phyloP scores from a whole-genome alignment of 2,888 invertebrate species.

The Masnerella sp. region DNA sequence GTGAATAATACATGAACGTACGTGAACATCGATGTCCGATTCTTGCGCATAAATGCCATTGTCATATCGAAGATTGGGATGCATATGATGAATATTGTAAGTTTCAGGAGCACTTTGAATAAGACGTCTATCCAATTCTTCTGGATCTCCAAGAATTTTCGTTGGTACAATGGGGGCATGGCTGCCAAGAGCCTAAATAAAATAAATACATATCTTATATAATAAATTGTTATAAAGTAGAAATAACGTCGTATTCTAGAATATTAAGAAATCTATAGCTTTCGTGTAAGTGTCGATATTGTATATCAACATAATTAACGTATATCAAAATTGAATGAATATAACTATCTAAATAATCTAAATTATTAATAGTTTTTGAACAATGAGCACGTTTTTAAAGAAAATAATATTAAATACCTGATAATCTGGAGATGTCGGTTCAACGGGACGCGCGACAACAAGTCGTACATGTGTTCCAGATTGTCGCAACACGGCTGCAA shows the following conservation, averaged over 20 bases:
- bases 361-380: too few species aligned
- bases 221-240: too few species aligned
- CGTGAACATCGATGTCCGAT: slow-evolving; percentile 79
- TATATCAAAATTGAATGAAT: too few species aligned
- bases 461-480: slow-evolving; percentile 96
- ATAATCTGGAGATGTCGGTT: slow-evolving; percentile 88
- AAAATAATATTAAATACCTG: slow-evolving; percentile 77
- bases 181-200: slow-evolving; percentile 81
- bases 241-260: too few species aligned
- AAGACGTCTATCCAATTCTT: slow-evolving; percentile 90
- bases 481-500: slow-evolving; percentile 95
- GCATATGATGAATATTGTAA: slow-evolving; percentile 75
- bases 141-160: slow-evolving; percentile 91
- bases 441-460: slow-evolving; percentile 94
- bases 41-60: slow-evolving; percentile 79
- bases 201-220: too few species aligned
- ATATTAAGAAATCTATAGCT: too few species aligned
- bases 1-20: too few species aligned
- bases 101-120: slow-evolving; percentile 87
- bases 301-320: too few species aligned
- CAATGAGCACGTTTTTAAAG: too few species aligned
- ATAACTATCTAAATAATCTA: too few species aligned
- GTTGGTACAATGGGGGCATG: slow-evolving; percentile 95
- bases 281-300: too few species aligned
- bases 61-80: slow-evolving; percentile 70